These are phyloP conservation scores for Pachliopta kotzebuea DNA, from an alignment of 2,888 invertebrate genomes.

Conservation along the genomic window DNA sequence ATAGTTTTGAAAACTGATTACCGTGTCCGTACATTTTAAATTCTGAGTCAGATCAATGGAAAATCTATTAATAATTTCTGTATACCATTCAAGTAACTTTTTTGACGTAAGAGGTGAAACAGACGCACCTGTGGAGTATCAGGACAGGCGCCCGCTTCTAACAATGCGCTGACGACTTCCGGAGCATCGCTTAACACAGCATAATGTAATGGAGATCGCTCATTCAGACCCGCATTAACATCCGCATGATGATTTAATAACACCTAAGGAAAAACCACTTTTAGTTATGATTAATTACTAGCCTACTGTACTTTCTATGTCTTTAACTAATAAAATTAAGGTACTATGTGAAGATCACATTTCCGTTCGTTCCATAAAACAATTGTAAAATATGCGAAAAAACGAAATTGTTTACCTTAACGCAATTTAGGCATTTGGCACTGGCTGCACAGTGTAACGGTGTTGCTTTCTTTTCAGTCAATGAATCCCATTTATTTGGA, in stretches of 20 bases:
- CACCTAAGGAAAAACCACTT: slow-evolving; percentile 54
- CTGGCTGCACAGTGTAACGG: slow-evolving; percentile 90
- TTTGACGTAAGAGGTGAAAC: slow-evolving; percentile 34
- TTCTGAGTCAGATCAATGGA: slow-evolving; percentile 3
- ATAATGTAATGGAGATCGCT: slow-evolving; percentile 89
- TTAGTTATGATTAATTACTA: not conserved
- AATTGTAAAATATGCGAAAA: not conserved
- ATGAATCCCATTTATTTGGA: slow-evolving; percentile 86
- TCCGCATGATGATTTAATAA: slow-evolving; percentile 88
- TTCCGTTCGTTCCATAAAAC: not conserved
- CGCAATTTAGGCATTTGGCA: slow-evolving; percentile 80
- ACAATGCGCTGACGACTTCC: slow-evolving; percentile 86
- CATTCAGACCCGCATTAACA: slow-evolving; percentile 86
- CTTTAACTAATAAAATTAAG: not conserved
- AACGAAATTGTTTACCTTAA: slow-evolving; percentile 68
- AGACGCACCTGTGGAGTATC: slow-evolving; percentile 87
- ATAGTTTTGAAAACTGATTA: not conserved
- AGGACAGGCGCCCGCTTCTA: slow-evolving; percentile 89
- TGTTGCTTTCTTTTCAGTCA: slow-evolving; percentile 83
- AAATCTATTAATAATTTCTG: slow-evolving; percentile 8
- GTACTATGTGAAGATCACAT: not conserved
- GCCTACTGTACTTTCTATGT: no score
- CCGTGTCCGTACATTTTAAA: not conserved
- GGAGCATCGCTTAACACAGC: slow-evolving; percentile 89
- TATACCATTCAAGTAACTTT: slow-evolving; percentile 4